Evolutionary conservation across 2,888 invertebrate genomes (phyloP), one percentile per base, ranked within the genome.

Genomic region (Gandaritis pyraliata): DNA sequence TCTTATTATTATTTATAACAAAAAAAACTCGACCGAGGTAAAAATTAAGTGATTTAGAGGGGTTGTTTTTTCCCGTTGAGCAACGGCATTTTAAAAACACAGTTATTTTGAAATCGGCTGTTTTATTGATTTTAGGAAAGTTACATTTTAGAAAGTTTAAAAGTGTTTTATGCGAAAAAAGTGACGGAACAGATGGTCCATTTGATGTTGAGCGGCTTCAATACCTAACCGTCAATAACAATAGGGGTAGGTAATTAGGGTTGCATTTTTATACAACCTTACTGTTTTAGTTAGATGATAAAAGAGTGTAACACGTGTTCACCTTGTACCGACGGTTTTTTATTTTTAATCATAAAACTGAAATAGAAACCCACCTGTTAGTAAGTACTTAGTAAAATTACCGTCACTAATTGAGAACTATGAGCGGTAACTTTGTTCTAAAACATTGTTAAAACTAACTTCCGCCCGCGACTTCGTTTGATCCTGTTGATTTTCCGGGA

Each of bases 111-210:
- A 41, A 15, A 41, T n/a, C n/a, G 15, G 6, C 2, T 41, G 13
- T 41, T 15, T 41, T 15, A 41, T n/a, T 29, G 8, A 47, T 23
- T 54, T 54, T 10, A 38, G 23, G 46, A 38, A 38, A 46, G 47
- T 16, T 15, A 36, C 39, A n/a, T 13, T 15, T 55, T 39, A 36
- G 38, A 47, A 48, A 39, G 47, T 39, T 55, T 15, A 8, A 15
- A 41, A 33, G 1, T 2, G 13, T 39, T n/a, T 39, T 39, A 4
- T n/a, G 2, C 5, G 2, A 3, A 39, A n/a, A 13, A 39, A 39
- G n/a, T 23, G 2, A n/a, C 39, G 2, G 13, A 36, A 29, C 33
- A 33, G 33, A 33, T 33, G 33, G 8, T 1, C 10, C 33, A 7
- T 0, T 11, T 33, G 33, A 0, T 33, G 29, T 29, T 29, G 6